Base-by-base conservation (phyloP, 2,113 vertebrate genomes). In the Neolamprologus variostigma region DNA sequence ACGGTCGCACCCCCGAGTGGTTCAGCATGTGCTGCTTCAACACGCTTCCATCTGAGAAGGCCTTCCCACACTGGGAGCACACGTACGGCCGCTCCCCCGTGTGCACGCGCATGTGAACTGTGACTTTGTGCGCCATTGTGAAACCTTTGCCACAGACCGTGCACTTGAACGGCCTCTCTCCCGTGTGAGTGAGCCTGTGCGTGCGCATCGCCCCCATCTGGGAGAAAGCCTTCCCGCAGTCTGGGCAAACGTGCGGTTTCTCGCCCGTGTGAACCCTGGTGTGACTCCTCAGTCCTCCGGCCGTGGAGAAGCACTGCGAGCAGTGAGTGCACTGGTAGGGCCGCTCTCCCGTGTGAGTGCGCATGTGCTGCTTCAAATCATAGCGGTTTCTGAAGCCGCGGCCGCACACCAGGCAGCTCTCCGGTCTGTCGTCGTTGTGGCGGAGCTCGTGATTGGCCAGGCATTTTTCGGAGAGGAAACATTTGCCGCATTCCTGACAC, bases 11-110 rank as follows among this genome's bases (percentile, higher is more conserved):
- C n/a, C 95, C 95, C 3, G 95, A 95, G 92, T 96, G 95, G 89
- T 96, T 96, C 40, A 96, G 91, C 92, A 95, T 95, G 90, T 96
- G 95, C 87, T 96, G 95, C 87, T 95, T 96, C 53, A 96, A 89
- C 79, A 95, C 95, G 5, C 94, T 95, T 5, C 95, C 95, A 10
- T 95, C 95, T 3, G 95, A 95, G 85, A 96, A 96, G 21, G 94
- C 95, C 35, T 95, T 96, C 5, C 95, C 95, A 7, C 95, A 96
- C 92, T 96, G 94, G 1, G 94, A 89, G 87, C 95, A 96, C 42
- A 95, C 92, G 26, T 96, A 96, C 0, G 95, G 95, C 31, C 94
- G 89, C 80, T 96, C 95, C 3, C 95, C 95, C 0, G 95, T 96
- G n/a, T 96, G 95, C 26, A 96, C 94, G 0, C 95, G 95, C 95